These are phyloP conservation scores for Micromys minutus DNA, from an alignment of 2,113 vertebrate species.

Conservation along the genomic window DNA sequence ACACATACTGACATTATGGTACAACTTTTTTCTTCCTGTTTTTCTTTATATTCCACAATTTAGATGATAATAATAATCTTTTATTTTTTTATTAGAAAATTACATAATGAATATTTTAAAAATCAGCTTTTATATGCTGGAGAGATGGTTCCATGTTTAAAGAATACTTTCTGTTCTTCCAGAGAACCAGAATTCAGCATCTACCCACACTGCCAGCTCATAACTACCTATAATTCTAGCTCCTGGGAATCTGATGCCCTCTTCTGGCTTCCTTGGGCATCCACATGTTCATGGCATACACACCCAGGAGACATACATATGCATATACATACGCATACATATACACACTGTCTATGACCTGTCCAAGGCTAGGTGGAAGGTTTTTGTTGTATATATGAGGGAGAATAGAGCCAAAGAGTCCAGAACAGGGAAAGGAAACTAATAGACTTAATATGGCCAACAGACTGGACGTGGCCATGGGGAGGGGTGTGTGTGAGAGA, in stretches of 20 bases:
- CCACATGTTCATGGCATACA: not conserved
- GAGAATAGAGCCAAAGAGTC: not conserved
- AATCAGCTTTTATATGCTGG: conserved; percentile 11
- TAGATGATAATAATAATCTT: not conserved
- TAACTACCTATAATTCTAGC: not conserved
- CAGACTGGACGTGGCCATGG: not conserved
- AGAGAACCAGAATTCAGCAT: not conserved
- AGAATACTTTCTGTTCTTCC: not conserved
- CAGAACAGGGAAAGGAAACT: not conserved
- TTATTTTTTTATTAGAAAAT: conserved; percentile 50
- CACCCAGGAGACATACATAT: not conserved
- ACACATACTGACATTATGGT: no score
- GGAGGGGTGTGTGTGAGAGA: not conserved
- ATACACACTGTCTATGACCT: not conserved
- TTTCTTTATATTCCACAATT: conserved; percentile 31
- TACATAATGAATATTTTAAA: conserved; percentile 8
- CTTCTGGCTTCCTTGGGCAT: not conserved
- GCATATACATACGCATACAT: no score
- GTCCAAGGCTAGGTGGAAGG: not conserved
- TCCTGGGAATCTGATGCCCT: not conserved
- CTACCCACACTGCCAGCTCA: not conserved
- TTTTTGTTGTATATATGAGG: not conserved
- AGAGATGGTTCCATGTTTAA: not conserved
- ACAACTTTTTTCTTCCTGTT: conserved; percentile 35
- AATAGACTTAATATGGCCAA: not conserved